These are phyloP conservation scores for Acromyrmex echinatior DNA, from an alignment of 1,140 invertebrate species.

Conservation along the genomic window DNA sequence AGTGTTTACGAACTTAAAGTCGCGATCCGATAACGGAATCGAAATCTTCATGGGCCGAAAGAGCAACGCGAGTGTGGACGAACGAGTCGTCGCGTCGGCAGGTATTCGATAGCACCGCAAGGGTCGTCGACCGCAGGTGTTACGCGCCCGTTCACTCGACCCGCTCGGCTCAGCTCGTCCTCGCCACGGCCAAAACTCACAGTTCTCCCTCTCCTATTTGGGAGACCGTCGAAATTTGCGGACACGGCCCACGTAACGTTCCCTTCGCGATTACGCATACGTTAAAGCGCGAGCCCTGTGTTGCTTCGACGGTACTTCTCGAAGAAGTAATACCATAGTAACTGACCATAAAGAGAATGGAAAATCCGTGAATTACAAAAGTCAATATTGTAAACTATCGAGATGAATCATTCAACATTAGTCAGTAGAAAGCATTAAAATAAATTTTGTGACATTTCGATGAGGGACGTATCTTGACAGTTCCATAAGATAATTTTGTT, in stretches of 20 bases:
- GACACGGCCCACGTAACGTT: conserved; percentile 43
- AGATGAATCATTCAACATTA: not conserved
- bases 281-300: not conserved
- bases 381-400: not conserved
- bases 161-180: conserved; percentile 72
- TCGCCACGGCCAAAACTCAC: conserved; percentile 71
- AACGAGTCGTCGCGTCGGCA: conserved; percentile 78
- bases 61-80: conserved; percentile 69
- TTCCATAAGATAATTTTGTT: not conserved
- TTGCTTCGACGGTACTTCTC: not conserved
- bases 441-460: not conserved
- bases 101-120: conserved; percentile 84
- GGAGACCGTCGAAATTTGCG: conserved; percentile 65
- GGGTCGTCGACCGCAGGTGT: conserved; percentile 86
- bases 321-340: not conserved
- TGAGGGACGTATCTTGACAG: not conserved
- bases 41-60: conserved; percentile 65
- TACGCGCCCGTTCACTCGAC: conserved; percentile 71
- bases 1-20: not conserved
- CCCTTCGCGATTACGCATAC: conserved; percentile 29
- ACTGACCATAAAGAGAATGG: not conserved
- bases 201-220: conserved; percentile 72
- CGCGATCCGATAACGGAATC: conserved; percentile 39
- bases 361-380: conserved; percentile 5
- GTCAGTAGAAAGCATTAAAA: not conserved